Evolutionary conservation across 2,888 invertebrate species (phyloP), one percentile per base, ranked within the genome.

Genomic region (Drosophila histrio): DNA sequence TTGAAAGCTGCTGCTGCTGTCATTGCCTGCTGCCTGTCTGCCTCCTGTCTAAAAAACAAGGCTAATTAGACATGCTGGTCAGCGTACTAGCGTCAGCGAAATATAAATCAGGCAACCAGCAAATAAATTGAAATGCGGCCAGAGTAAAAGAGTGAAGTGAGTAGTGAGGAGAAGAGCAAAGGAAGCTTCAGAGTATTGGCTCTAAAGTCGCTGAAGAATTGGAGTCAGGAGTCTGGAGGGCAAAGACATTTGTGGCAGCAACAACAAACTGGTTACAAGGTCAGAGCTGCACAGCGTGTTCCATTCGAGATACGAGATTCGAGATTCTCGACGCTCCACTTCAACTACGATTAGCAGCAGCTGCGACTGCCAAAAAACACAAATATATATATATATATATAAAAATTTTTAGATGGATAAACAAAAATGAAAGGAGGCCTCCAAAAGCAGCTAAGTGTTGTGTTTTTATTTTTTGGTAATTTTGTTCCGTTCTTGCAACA

Each of bases 51-150:
- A 28, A 47, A 47, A 66, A 77, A 65, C 60, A 50, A 46, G 56
- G 66, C 66, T 82, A 82, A 81, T 81, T 85, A 77, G 74, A 46
- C 54, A 85, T 85, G 82, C 79, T 77, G 77, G 68, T 69, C 81
- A 83, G 43, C 59, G 6, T 17, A 8, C 22, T 13, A 21, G 43
- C 24, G 5, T 17, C 21, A 21, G 36, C 21, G 30, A 64, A 28
- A 66, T 61, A 59, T 79, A 68, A 77, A 75, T 79, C 63, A 69
- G 59, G 22, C 44, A 44, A 15, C n/a, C 43, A 26, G 19, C 22
- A 13, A 13, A 38, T 47, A 52, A 34, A 64, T 76, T 79, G 8
- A 68, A 76, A 76, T 79, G 65, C 77, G 61, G 61, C n/a, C 30
- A 28, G 38, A 41, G 34, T 32, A 44, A 53, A 56, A 36, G 47